A percentile compares a stretch with the other conserved stretches of the same genome.
Evolutionary conservation across 2,113 vertebrate genomes (phyloP).

Genomic region (Alouatta palliata): DNA sequence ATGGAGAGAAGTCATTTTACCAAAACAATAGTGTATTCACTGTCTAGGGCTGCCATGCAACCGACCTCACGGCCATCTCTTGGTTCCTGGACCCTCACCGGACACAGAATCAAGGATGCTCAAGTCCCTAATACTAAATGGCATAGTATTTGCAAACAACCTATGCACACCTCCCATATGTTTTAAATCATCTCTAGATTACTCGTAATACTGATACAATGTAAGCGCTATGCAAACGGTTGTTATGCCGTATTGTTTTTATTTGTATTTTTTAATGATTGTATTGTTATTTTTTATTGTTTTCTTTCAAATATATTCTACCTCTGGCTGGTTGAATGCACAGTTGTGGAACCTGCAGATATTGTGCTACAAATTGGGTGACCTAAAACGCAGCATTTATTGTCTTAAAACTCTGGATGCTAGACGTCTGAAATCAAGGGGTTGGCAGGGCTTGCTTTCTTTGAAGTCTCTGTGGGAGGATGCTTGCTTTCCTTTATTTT

Average conservation of each 20-base stretch:
- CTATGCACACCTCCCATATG: not conserved
- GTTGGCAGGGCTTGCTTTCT: not conserved
- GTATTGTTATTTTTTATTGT: not conserved
- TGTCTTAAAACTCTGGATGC: not conserved
- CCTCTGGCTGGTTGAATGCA: not conserved
- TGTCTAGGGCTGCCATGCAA: no score
- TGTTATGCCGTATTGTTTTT: not conserved
- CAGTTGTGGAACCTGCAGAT: not conserved
- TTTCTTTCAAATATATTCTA: not conserved
- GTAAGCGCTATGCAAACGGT: not conserved
- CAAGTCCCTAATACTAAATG: not conserved
- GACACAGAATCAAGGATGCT: not conserved
- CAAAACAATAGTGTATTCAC: not conserved
- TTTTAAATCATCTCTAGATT: not conserved
- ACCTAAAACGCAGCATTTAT: fast-evolving
- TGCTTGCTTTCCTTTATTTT: not conserved
- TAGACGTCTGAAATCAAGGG: not conserved
- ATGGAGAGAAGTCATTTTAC: not conserved
- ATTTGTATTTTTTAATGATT: not conserved
- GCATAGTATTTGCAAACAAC: not conserved
- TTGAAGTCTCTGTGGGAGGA: not conserved
- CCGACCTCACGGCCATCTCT: not conserved
- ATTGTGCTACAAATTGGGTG: not conserved
- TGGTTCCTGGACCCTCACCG: not conserved
- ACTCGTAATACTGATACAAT: not conserved